A percentile compares a stretch with the other conserved stretches of the same genome.
phyloP scores from a whole-genome alignment of 2,113 vertebrate species.

The Galbula dea region DNA sequence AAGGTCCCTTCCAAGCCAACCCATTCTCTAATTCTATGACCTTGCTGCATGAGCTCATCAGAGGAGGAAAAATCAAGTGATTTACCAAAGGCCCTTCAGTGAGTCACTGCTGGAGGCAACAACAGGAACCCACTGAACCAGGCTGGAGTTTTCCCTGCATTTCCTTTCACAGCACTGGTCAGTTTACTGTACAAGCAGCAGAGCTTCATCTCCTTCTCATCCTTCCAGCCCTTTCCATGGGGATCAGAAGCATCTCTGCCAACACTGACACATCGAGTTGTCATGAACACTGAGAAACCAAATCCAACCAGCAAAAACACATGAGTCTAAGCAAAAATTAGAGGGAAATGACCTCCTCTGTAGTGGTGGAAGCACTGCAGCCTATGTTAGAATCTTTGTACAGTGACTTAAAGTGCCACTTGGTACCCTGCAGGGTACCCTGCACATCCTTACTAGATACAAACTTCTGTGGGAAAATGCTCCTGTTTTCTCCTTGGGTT shows the following conservation, averaged over 20 bases:
- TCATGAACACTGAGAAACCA: not conserved
- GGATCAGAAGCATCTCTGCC: not conserved
- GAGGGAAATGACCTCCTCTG: not conserved
- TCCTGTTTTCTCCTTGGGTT: not conserved
- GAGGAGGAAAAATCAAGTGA: not conserved
- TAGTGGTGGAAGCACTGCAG: not conserved
- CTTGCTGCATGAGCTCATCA: not conserved
- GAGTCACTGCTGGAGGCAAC: not conserved
- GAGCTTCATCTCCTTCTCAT: not conserved
- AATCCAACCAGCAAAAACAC: not conserved
- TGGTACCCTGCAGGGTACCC: no score
- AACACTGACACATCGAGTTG: no score
- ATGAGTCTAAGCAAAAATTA: not conserved
- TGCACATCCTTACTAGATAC: fast-evolving
- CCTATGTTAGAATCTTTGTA: fast-evolving
- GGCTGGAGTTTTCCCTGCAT: not conserved
- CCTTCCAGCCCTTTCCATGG: not conserved
- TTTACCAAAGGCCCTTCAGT: not conserved
- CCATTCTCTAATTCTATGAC: not conserved
- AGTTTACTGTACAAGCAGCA: not conserved
- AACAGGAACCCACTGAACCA: not conserved
- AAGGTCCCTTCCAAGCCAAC: not conserved
- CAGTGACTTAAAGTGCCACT: not conserved
- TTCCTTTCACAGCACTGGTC: not conserved
- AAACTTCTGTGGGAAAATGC: not conserved